Base-by-base conservation (phyloP, 1,140 invertebrate genomes). In the Semibalanus balanoides region DNA sequence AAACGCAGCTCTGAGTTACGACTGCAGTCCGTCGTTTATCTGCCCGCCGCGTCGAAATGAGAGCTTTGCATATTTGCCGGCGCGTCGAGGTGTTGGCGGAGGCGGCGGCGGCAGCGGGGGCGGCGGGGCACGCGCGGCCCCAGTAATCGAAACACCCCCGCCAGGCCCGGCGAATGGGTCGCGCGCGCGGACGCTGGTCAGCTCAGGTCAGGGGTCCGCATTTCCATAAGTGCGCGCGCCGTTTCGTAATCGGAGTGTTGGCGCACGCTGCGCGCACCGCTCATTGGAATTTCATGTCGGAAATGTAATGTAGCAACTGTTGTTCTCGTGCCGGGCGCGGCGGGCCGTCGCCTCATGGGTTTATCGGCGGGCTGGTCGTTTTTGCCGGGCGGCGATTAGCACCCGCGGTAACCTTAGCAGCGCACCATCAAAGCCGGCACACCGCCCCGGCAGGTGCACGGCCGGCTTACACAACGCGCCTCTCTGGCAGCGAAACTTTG, bases 281-380 rank as follows among this genome's bases (percentile, higher is more conserved):
- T 64, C 51, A 64, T 64, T 25, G 51, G 51, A 64, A 64, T 64
- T 64, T 64, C 51, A 64, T 19, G 51, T 64, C 51, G 51, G 51
- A 64, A 64, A 64, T 64, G 51, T 64, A 64, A 64, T 64, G 51
- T 64, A 64, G 51, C 51, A 64, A 64, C 22, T 64, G 51, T 64
- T 64, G 51, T 64, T 64, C 51, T 64, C 14, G 51, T 14, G 51
- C 51, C 7, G 51, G 9, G 11, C 51, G 22, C 51, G 3, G 51
- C 51, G 51, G 51, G 51, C 11, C 51, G 51, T 25, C 51, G 51
- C 3, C 51, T 64, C 51, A 64, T 64, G 51, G 51, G 51, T 25
- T 64, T 64, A 64, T 64, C 51, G 51, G 51, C 51, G 14, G 11
- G 9, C 7, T 25, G 14, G 22, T 19, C 22, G 51, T 64, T 64